Base-by-base conservation (phyloP, 2,113 vertebrate species). In the Lamprologus tigripictilis region DNA sequence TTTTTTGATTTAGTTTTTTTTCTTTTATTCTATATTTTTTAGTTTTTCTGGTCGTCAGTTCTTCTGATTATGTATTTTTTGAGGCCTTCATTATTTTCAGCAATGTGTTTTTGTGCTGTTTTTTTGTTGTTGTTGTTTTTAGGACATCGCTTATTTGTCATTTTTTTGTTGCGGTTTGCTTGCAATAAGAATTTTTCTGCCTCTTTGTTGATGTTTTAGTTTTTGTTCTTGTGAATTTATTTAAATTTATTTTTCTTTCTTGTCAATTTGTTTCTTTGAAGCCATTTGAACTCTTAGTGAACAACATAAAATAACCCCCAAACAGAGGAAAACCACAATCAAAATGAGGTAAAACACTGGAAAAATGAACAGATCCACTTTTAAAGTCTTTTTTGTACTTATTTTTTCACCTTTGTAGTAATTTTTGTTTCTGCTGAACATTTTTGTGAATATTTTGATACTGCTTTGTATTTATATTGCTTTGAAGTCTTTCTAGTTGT, bases 1-100 rank as follows among this genome's bases (percentile, higher is more conserved):
- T 9, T 26, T 14, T 42, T 68, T 21, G 2, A 4, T 40, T 40
- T 68, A 0, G 0, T 42, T 42, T 42, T 71, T 9, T 6, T 9
- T 45, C 0, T 9, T 42, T 71, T 16, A 5, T 33, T 23, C 13
- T 9, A 37, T 33, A 7, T 66, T 11, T 58, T 63, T 63, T 63
- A 10, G 9, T 19, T 63, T 63, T 71, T 71, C 14, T 9, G 21
- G 68, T 17, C 2, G 0, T 45, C 5, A 61, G 28, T 31, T 61
- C 55, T 58, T 28, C 26, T 61, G 14, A 31, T 61, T 61, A 3
- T 61, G 14, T 45, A 9, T 73, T 73, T 40, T 37, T 40, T 23
- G 21, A 73, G 37, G 13, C 5, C 14, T 73, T 73, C 12, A 10
- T 45, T 45, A 17, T 73, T 73, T 73, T 73, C 37, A 45, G 5